phyloP scores from a whole-genome alignment of 37 sponge, comb jelly and placozoan species.

The Eunapius fragilis region DNA sequence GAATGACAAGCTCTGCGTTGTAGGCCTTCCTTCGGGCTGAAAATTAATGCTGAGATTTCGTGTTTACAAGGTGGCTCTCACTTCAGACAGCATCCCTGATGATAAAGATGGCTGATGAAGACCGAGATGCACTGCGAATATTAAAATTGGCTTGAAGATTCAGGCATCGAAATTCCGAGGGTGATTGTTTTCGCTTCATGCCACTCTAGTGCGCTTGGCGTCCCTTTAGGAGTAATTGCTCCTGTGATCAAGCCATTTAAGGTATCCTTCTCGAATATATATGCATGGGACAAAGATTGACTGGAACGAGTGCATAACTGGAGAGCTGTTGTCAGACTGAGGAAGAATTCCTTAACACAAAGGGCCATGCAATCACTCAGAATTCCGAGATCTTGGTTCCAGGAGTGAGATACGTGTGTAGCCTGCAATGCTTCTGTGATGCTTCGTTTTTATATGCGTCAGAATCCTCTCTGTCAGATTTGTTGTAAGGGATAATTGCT shows the following conservation, averaged over 20 bases:
- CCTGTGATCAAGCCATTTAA: background rate
- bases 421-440: slow-evolving; percentile 2
- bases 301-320: background rate
- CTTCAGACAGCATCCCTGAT: too few relatives aligned
- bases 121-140: too few relatives aligned
- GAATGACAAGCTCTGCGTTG: too few relatives aligned
- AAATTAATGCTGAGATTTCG: too few relatives aligned
- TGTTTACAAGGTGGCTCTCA: too few relatives aligned
- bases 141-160: too few relatives aligned
- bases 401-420: background rate
- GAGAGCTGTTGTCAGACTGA: background rate
- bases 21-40: too few relatives aligned
- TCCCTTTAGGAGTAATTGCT: background rate
- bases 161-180: too few relatives aligned
- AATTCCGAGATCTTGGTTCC: background rate
- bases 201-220: too few relatives aligned
- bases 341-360: background rate
- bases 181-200: too few relatives aligned
- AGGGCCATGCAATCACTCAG: background rate
- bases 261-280: background rate
- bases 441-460: slow-evolving; percentile 3
- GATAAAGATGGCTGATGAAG: too few relatives aligned
- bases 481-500: slow-evolving; percentile 3
- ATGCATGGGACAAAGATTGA: background rate
- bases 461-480: background rate